A percentile compares a stretch with the other conserved stretches of the same genome.
Conservation (phyloP, 2,888 invertebrate genomes). For the Diaphora mendica region DNA sequence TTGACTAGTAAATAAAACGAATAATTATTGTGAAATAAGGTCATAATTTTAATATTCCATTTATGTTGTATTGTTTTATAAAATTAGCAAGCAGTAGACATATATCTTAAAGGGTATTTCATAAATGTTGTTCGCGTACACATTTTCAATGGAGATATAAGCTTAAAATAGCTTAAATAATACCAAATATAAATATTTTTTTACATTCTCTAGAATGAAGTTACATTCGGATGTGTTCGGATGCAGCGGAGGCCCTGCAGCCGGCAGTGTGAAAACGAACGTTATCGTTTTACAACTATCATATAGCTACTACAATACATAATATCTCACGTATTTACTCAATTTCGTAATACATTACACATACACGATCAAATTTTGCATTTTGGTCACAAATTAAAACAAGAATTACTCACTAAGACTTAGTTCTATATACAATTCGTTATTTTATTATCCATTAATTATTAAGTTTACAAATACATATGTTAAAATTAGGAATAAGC, state of each 20-base stretch:
- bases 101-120: conserved; percentile 28
- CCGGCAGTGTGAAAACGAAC: conserved; percentile 46
- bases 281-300: conserved; percentile 39
- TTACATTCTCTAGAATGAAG: conserved; percentile 20
- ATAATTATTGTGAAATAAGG: conserved; percentile 8
- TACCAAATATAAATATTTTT: conserved; percentile 42
- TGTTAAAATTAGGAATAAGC: conserved; percentile 80
- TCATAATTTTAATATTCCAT: conserved; percentile 7
- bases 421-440: conserved; percentile 76
- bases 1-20: neutral
- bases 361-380: conserved; percentile 59
- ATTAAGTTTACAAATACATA: conserved; percentile 69
- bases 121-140: conserved; percentile 26
- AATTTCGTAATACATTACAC: conserved; percentile 53
- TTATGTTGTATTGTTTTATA: conserved; percentile 28
- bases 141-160: conserved; percentile 31
- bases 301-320: conserved; percentile 45
- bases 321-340: conserved; percentile 51
- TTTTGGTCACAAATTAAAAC: conserved; percentile 80
- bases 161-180: conserved; percentile 36
- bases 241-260: conserved; percentile 28
- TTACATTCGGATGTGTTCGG: conserved; percentile 32
- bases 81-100: conserved; percentile 36
- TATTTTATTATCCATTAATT: conserved; percentile 56
- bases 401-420: conserved; percentile 69